Conservation (phyloP, 2,888 invertebrate genomes). For the Drosophila anomalata region DNA sequence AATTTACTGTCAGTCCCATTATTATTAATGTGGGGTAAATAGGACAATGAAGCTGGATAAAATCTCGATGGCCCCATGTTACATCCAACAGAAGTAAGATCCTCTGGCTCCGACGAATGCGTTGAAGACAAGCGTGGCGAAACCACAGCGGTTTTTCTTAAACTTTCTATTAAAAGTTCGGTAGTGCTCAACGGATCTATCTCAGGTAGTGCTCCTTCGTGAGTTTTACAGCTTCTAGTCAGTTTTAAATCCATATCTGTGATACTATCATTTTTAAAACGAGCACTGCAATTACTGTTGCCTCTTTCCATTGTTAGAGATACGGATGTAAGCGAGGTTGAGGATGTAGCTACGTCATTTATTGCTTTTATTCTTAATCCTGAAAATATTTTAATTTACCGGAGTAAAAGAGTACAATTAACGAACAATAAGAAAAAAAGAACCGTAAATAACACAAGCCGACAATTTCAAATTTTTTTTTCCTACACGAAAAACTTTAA, state of each 20-base stretch:
- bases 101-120: slow-evolving; percentile 30
- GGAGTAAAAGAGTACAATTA: too few relatives aligned
- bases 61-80: slow-evolving; percentile 28
- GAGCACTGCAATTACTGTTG: slow-evolving; percentile 52
- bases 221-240: slow-evolving; percentile 12
- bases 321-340: slow-evolving; percentile 37
- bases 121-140: slow-evolving; percentile 22
- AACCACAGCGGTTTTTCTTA: slow-evolving; percentile 49
- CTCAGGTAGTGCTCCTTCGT: slow-evolving; percentile 21
- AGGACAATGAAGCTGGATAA: slow-evolving; percentile 50
- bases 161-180: slow-evolving; percentile 55
- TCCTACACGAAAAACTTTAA: too few relatives aligned
- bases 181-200: slow-evolving; percentile 14
- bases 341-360: slow-evolving; percentile 37
- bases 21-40: slow-evolving; percentile 45
- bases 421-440: too few relatives aligned
- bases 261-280: slow-evolving; percentile 42
- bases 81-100: slow-evolving; percentile 2
- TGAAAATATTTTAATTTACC: neutral
- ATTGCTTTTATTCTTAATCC: neutral
- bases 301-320: slow-evolving; percentile 52
- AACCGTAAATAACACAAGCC: too few relatives aligned
- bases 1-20: slow-evolving; percentile 56
- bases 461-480: too few relatives aligned
- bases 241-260: slow-evolving; percentile 32